Percentiles rank a stretch among this genome's conserved stretches.
Evolutionary conservation across 2,113 vertebrate species (phyloP).

Genomic region (Hypanus sabinus): DNA sequence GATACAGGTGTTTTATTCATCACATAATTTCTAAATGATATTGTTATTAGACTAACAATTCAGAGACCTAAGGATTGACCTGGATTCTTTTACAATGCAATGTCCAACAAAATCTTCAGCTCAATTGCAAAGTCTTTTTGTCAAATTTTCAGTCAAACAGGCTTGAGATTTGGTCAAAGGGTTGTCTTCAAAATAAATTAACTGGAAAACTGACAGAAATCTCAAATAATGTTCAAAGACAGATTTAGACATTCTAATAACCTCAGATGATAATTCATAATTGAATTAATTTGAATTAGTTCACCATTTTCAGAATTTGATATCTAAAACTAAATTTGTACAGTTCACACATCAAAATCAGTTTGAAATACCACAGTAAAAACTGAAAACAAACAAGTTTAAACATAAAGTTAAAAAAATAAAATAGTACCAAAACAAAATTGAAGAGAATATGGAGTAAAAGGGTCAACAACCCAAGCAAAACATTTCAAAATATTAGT

Average conservation of each 20-base stretch:
- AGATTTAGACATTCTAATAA: neutral
- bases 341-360: neutral
- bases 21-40: too few relatives aligned
- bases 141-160: neutral
- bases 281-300: neutral
- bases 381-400: neutral
- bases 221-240: neutral
- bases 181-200: too few relatives aligned
- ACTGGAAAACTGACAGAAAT: neutral
- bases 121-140: neutral
- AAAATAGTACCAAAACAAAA: neutral
- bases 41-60: neutral
- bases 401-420: slow-evolving; percentile 1
- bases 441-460: neutral
- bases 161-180: neutral
- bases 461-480: neutral
- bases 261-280: neutral
- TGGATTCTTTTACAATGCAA: neutral
- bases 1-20: neutral
- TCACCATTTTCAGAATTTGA: neutral
- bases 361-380: neutral
- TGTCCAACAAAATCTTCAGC: neutral
- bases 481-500: neutral
- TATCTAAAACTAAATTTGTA: neutral
- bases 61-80: neutral